Conservation (phyloP, 2,888 invertebrate genomes). For the Macaria notata region DNA sequence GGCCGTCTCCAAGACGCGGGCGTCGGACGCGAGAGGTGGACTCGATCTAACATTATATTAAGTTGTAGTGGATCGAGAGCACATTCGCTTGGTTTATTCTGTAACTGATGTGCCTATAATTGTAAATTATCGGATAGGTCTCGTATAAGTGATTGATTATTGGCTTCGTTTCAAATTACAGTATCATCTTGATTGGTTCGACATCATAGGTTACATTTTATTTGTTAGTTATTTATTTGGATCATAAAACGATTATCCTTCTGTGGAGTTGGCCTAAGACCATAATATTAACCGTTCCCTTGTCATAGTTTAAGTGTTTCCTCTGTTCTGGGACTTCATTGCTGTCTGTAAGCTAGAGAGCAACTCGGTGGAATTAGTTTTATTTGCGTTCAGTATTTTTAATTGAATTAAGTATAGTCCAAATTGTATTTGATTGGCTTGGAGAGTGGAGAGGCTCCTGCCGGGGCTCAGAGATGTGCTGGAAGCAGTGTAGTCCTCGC, state of each 20-base stretch:
- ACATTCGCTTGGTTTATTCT: slow-evolving; percentile 76
- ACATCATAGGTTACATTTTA: slow-evolving; percentile 42
- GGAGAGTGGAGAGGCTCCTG: slow-evolving; percentile 39
- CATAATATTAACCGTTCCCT: slow-evolving; percentile 52
- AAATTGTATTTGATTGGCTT: slow-evolving; percentile 64
- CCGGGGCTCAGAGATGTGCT: slow-evolving; percentile 57
- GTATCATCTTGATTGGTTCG: slow-evolving; percentile 56
- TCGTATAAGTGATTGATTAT: slow-evolving; percentile 68
- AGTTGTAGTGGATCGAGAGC: slow-evolving; percentile 77
- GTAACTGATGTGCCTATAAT: slow-evolving; percentile 81
- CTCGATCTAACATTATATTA: slow-evolving; percentile 61
- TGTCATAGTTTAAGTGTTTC: slow-evolving; percentile 57
- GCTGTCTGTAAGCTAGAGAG: slow-evolving; percentile 48
- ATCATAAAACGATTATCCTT: slow-evolving; percentile 48
- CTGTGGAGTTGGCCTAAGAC: slow-evolving; percentile 68
- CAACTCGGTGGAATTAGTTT: slow-evolving; percentile 64
- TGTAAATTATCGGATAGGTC: slow-evolving; percentile 78
- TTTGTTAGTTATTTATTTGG: slow-evolving; percentile 48
- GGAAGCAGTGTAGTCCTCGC: slow-evolving; percentile 79
- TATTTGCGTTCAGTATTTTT: slow-evolving; percentile 77
- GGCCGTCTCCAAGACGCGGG: slow-evolving; percentile 72
- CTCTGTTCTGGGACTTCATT: slow-evolving; percentile 58
- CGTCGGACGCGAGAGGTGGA: slow-evolving; percentile 68
- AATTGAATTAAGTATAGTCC: slow-evolving; percentile 58
- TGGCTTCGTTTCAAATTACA: slow-evolving; percentile 67